Percentiles rank a stretch among this genome's conserved stretches.
phyloP scores from a whole-genome alignment of 2,797 vertebrate species.

The Apogon talboti region DNA sequence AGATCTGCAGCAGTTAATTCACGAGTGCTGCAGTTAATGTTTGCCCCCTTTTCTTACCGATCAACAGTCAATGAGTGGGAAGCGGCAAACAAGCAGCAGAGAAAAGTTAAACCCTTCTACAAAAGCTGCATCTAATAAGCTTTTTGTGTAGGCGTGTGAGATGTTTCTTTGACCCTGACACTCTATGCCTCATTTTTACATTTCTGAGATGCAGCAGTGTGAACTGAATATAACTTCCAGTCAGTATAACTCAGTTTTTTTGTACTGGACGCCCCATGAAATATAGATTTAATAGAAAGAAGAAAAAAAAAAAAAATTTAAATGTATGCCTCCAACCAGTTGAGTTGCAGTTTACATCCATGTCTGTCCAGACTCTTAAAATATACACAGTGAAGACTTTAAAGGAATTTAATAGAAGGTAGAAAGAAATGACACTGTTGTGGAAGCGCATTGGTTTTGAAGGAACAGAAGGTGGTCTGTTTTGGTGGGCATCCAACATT shows the following conservation, averaged over 20 bases:
- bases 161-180: conserved; percentile 65
- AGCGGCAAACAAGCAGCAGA: conserved; percentile 59
- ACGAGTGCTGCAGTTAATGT: conserved; percentile 43
- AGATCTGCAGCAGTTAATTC: conserved; percentile 38
- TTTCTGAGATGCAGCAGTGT: conserved; percentile 49
- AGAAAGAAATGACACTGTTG: too few species aligned
- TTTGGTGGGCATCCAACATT: too few species aligned
- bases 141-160: conserved; percentile 70
- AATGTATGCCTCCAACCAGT: neutral
- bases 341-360: too few species aligned
- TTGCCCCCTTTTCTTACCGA: conserved; percentile 17
- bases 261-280: conserved; percentile 41
- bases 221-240: conserved; percentile 61
- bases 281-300: conserved; percentile 33
- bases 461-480: too few species aligned
- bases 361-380: too few species aligned
- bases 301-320: conserved; percentile 20
- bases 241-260: conserved; percentile 48
- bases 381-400: too few species aligned
- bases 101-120: conserved; percentile 58
- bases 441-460: too few species aligned
- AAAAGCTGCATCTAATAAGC: conserved; percentile 68
- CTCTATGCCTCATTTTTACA: conserved; percentile 57
- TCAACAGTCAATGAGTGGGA: conserved; percentile 70
- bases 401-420: too few species aligned